Percentiles rank a stretch among this genome's conserved stretches.
Evolutionary conservation across 2,113 vertebrate species (phyloP).

Genomic region (Cephalopholis sonnerati): DNA sequence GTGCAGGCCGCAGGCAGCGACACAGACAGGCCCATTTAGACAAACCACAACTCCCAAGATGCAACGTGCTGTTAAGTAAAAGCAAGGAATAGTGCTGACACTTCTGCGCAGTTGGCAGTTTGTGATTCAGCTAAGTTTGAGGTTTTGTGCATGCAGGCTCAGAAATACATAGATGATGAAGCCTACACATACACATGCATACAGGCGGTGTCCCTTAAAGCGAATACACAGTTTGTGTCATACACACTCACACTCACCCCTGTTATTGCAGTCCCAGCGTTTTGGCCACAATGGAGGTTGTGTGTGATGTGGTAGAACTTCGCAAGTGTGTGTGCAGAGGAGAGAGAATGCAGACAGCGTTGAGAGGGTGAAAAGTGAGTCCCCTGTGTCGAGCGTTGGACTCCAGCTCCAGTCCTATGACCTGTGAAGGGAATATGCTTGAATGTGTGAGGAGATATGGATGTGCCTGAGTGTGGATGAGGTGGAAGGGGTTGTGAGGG

Average conservation of each 20-base stretch:
- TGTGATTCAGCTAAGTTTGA: constrained; percentile 65
- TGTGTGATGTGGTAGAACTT: constrained; percentile 78
- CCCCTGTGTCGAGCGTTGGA: constrained; percentile 60
- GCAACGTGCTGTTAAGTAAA: constrained; percentile 75
- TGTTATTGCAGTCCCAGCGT: constrained; percentile 59
- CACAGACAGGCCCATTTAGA: constrained; percentile 63
- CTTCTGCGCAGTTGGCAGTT: constrained; percentile 75
- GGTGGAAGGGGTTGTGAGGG: constrained; percentile 65
- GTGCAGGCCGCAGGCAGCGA: constrained; percentile 63
- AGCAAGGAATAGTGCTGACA: constrained; percentile 76
- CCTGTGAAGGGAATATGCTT: constrained; percentile 75
- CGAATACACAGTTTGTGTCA: constrained; percentile 54
- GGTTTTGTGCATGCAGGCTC: constrained; percentile 45
- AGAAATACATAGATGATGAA: constrained; percentile 42
- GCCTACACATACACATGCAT: constrained; percentile 5
- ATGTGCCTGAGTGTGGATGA: constrained; percentile 63
- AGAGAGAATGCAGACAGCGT: constrained; percentile 48
- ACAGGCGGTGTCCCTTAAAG: constrained; percentile 37
- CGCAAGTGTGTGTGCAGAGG: constrained; percentile 40
- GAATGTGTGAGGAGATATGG: constrained; percentile 68
- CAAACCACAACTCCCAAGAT: constrained; percentile 84
- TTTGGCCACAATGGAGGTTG: constrained; percentile 48
- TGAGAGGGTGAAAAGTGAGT: constrained; percentile 70
- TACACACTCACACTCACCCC: constrained; percentile 53
- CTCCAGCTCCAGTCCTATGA: constrained; percentile 71